phyloP scores from a whole-genome alignment of 2,113 vertebrate genomes.

The Nipponia nippon region DNA sequence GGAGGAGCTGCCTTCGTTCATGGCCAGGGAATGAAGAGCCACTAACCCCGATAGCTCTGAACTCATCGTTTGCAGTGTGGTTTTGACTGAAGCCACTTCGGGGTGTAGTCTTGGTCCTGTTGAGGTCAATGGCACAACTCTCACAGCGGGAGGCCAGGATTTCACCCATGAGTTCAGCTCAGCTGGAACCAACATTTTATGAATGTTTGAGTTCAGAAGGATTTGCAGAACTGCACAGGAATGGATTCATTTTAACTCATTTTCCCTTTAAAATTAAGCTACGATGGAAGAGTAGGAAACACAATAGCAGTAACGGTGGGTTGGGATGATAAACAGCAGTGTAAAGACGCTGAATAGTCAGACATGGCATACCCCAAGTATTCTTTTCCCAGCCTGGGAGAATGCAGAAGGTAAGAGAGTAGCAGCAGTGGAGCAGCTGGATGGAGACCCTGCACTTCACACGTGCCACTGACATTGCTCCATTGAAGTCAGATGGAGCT shows the following conservation, averaged over 20 bases:
- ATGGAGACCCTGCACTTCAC: not conserved
- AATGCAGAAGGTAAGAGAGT: not conserved
- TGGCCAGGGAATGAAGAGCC: not conserved
- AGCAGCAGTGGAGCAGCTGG: not conserved
- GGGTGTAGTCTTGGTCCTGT: not conserved
- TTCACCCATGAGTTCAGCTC: not conserved
- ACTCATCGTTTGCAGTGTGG: not conserved
- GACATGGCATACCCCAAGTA: not conserved
- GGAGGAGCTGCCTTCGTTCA: not conserved
- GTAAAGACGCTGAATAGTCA: fast-evolving
- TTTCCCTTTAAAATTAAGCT: not conserved
- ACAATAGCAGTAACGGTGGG: fast-evolving
- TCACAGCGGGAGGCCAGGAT: not conserved
- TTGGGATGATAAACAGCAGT: not conserved
- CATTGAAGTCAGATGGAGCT: not conserved
- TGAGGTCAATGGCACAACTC: not conserved
- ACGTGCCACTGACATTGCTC: not conserved
- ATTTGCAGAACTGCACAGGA: not conserved
- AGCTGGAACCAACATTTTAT: not conserved
- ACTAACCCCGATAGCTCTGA: fast-evolving
- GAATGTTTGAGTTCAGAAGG: not conserved
- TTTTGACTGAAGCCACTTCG: not conserved
- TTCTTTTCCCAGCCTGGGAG: not conserved
- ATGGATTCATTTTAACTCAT: fast-evolving
- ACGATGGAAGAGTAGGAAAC: not conserved